phyloP scores from a whole-genome alignment of 1,140 invertebrate species.

The Drosophila sproati region DNA sequence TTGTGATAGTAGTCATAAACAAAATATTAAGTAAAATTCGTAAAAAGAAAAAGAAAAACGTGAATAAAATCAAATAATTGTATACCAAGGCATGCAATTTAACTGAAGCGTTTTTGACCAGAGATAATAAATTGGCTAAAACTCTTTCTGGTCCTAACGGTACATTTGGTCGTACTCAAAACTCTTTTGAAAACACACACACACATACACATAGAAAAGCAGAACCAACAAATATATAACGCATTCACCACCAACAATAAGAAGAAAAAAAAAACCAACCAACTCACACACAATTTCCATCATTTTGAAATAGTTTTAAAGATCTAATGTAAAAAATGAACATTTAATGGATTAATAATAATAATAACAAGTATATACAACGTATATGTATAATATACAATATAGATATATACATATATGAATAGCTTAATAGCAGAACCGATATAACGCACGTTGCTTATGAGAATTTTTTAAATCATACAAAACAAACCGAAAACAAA shows the following conservation, averaged over 20 bases:
- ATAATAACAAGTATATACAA: slow-evolving; percentile 48
- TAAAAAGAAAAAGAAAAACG: slow-evolving; percentile 27
- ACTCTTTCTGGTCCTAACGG: neutral
- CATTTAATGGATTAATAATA: slow-evolving; percentile 68
- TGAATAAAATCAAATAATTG: slow-evolving; percentile 53
- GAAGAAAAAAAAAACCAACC: slow-evolving; percentile 24
- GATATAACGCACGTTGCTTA: slow-evolving; percentile 80
- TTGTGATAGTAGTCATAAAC: slow-evolving; percentile 83
- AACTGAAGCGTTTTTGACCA: slow-evolving; percentile 12
- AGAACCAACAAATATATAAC: slow-evolving; percentile 54
- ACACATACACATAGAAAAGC: slow-evolving; percentile 27
- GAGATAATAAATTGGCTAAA: neutral
- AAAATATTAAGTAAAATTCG: slow-evolving; percentile 71
- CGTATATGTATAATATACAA: slow-evolving; percentile 38
- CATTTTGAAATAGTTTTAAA: slow-evolving; percentile 78
- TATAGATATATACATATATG: slow-evolving; percentile 39
- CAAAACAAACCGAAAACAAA: slow-evolving; percentile 42
- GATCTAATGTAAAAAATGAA: slow-evolving; percentile 61
- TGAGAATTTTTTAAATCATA: slow-evolving; percentile 80
- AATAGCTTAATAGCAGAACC: slow-evolving; percentile 78
- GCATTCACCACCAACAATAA: slow-evolving; percentile 38
- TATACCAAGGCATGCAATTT: slow-evolving; percentile 44
- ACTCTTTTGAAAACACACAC: slow-evolving; percentile 23
- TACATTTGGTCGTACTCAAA: slow-evolving; percentile 31
- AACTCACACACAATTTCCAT: slow-evolving; percentile 40